A percentile compares a stretch with the other conserved stretches of the same genome.
Conservation (phyloP, 1,140 invertebrate genomes). For the Steinernema khuongi region DNA sequence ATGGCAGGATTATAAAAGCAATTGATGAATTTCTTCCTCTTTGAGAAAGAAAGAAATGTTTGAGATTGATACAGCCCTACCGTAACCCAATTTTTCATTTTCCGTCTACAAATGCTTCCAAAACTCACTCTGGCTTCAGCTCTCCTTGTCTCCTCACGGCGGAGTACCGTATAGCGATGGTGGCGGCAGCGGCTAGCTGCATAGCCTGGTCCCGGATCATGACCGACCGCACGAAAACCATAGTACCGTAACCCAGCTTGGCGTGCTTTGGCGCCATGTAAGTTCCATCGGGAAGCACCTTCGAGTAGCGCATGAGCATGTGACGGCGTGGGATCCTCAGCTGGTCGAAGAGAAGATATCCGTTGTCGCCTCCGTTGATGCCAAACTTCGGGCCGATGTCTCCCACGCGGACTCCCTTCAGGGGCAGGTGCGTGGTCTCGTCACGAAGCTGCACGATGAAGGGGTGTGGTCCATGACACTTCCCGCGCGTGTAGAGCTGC, state of each 20-base stretch:
- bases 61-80: too few species aligned
- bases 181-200: conserved; percentile 57
- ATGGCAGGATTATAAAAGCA: too few species aligned
- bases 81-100: too few species aligned
- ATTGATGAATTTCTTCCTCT: too few species aligned
- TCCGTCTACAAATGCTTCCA: too few species aligned
- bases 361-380: conserved; percentile 80
- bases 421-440: conserved; percentile 75
- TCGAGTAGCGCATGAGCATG: conserved; percentile 87
- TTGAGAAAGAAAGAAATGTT: neutral
- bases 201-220: conserved; percentile 61
- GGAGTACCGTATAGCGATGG: conserved; percentile 70
- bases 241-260: conserved; percentile 84
- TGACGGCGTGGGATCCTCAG: conserved; percentile 71
- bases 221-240: conserved; percentile 83
- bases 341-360: conserved; percentile 50
- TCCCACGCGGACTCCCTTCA: conserved; percentile 80
- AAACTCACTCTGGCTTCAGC: conserved; percentile 70
- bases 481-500: conserved; percentile 76
- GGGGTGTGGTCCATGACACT: conserved; percentile 79
- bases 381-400: conserved; percentile 89
- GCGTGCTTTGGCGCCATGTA: conserved; percentile 76
- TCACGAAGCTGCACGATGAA: conserved; percentile 85
- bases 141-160: conserved; percentile 81
- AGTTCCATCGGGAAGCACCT: conserved; percentile 76